Evolutionary conservation across 2,797 vertebrate species (phyloP).

Genomic region (Propithecus perrieri): DNA sequence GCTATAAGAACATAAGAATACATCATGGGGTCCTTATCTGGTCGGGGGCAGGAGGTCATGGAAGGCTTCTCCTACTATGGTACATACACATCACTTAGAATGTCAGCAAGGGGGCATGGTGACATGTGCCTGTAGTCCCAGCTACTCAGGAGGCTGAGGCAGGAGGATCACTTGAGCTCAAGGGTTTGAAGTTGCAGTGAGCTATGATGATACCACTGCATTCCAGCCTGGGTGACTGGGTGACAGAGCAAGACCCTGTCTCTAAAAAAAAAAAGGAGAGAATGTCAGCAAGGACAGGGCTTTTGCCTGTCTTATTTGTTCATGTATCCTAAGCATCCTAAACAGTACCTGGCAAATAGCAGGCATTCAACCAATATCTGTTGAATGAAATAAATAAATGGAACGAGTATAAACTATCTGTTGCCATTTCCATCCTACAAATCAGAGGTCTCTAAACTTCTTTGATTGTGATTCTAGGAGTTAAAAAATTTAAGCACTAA

Average conservation of each 20-base stretch:
- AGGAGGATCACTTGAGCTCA: not conserved
- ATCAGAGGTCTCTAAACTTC: not conserved
- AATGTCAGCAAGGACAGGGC: not conserved
- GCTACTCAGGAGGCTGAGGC: not conserved
- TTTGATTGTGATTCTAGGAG: not conserved
- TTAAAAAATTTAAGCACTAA: not conserved
- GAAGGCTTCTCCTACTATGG: not conserved
- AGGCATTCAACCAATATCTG: not conserved
- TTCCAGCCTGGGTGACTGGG: not conserved
- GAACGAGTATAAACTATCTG: not conserved
- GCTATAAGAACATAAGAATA: not conserved
- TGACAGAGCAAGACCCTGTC: not conserved
- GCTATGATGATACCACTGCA: not conserved
- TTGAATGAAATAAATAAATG: conserved; percentile 1
- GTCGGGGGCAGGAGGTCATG: not conserved
- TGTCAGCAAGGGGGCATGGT: not conserved
- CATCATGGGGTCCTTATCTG: not conserved
- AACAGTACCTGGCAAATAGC: not conserved
- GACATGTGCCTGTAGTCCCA: not conserved
- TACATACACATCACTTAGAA: not conserved
- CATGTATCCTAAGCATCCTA: not conserved
- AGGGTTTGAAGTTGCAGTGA: not conserved
- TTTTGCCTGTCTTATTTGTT: not conserved
- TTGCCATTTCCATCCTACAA: not conserved
- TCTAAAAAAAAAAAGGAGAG: not conserved